Base-by-base conservation (phyloP, 1,140 invertebrate genomes). In the Aporrectodea caliginosa region DNA sequence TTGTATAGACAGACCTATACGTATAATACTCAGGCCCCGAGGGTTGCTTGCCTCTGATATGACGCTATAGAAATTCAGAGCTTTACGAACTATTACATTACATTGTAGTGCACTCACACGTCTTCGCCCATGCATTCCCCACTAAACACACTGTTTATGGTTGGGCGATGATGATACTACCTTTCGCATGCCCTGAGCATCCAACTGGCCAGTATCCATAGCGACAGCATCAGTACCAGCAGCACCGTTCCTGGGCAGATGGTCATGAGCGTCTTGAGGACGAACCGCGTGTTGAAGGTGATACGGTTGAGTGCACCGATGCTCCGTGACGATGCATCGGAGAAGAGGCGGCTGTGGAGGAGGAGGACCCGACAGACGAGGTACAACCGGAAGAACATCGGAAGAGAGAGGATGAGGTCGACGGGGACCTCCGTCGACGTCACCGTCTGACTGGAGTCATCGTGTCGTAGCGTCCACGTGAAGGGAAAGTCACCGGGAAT, bases 121-220 rank as follows among this genome's bases (percentile, higher is more conserved):
- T n/a, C n/a, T n/a, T n/a, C n/a, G n/a, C n/a, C n/a, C n/a, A n/a
- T n/a, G n/a, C n/a, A n/a, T n/a, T n/a, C n/a, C n/a, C n/a, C n/a
- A n/a, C n/a, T n/a, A n/a, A n/a, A n/a, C n/a, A n/a, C n/a, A n/a
- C n/a, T n/a, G n/a, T n/a, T n/a, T n/a, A n/a, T n/a, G n/a, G n/a
- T n/a, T n/a, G n/a, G 43, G 43, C 22, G 43, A 58, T 58, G 43
- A 58, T 58, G 43, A 58, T 58, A 22, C 6, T 58, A 99, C 97
- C 97, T 95, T 92, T 99, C 98, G 88, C 98, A 99, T 84, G 98
- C 95, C 84, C 98, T 91, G 81, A 99, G 90, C 76, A 97, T 97
- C 98, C 98, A 99, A 84, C 94, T 97, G 73, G 96, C 97, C 83
- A 99, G 98, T 88, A 99, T 97, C 97, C 98, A 99, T 72, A 99